Evolutionary conservation across 2,113 vertebrate genomes (phyloP).

Genomic region (Macroglossus sobrinus): DNA sequence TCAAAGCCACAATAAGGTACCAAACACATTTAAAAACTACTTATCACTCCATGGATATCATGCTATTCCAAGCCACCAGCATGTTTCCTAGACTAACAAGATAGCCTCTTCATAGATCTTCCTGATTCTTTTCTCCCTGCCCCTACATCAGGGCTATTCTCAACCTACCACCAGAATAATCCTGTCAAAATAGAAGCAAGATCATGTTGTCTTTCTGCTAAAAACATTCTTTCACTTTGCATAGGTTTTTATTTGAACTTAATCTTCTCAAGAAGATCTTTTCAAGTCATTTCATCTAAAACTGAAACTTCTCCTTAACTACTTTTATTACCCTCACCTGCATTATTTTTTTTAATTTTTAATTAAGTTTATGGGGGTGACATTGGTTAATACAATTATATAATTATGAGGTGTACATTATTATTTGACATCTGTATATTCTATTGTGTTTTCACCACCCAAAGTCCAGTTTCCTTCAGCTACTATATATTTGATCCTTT

Average conservation of each 20-base stretch:
- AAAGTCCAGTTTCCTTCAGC: no score
- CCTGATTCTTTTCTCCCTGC: neutral
- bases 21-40: no score
- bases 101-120: neutral
- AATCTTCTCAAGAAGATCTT: neutral
- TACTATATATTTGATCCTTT: no score
- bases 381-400: no score
- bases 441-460: no score
- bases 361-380: no score
- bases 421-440: no score
- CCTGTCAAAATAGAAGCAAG: neutral
- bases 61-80: accelerated
- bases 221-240: neutral
- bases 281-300: neutral
- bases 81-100: neutral
- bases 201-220: neutral
- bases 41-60: neutral
- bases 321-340: neutral
- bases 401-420: no score
- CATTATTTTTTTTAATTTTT: neutral
- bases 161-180: neutral
- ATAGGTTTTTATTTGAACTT: neutral
- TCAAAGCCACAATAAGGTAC: no score
- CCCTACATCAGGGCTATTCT: neutral
- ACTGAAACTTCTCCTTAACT: neutral